phyloP scores from a whole-genome alignment of 2,888 invertebrate species.

The Chrysina gloriosa region DNA sequence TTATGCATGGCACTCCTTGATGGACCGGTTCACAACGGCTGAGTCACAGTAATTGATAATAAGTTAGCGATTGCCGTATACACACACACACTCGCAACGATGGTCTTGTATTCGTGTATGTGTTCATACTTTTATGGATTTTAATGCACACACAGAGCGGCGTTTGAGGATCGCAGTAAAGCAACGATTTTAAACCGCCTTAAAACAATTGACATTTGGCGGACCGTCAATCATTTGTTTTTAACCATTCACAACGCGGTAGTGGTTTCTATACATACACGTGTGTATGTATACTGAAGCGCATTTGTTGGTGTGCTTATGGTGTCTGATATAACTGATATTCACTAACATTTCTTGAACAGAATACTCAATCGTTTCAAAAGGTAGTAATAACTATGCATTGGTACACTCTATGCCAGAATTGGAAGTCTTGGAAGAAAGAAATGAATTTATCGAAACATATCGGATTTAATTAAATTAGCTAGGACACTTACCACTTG shows the following conservation, averaged over 20 bases:
- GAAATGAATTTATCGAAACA: too few species aligned
- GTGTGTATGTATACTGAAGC: constrained; percentile 2
- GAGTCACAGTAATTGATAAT: constrained; percentile 68
- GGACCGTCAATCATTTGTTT: constrained; percentile 37
- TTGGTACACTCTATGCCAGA: too few species aligned
- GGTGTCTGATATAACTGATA: not conserved
- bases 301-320: constrained; percentile 12
- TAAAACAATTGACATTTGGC: constrained; percentile 37
- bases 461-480: too few species aligned
- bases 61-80: constrained; percentile 62
- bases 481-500: too few species aligned
- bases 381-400: too few species aligned
- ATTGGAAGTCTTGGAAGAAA: too few species aligned
- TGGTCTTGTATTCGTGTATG: constrained; percentile 38
- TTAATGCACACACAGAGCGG: constrained; percentile 35
- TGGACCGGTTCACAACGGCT: constrained; percentile 64
- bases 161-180: constrained; percentile 30
- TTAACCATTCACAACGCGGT: constrained; percentile 29
- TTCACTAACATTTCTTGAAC: not conserved
- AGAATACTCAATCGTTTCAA: too few species aligned
- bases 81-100: constrained; percentile 41
- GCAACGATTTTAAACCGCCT: constrained; percentile 33
- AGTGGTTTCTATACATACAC: constrained; percentile 19
- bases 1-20: constrained; percentile 64
- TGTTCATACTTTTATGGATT: constrained; percentile 37